Evolutionary conservation across 2,797 vertebrate genomes (phyloP).

Genomic region (Anas capensis): DNA sequence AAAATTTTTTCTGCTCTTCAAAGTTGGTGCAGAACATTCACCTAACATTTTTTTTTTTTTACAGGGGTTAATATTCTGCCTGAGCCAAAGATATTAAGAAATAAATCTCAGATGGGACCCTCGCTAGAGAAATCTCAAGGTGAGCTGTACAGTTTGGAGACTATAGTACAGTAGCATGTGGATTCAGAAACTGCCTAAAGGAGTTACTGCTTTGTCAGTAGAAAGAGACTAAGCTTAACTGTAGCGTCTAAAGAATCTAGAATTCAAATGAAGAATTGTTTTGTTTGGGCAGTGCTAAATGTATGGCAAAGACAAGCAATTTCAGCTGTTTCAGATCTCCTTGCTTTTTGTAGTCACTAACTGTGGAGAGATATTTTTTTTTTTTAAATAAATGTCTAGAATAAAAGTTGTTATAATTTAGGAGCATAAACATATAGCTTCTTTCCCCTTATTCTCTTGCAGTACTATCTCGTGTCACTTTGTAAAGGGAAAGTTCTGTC

Average conservation of each 20-base stretch:
- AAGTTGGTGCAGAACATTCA: not conserved
- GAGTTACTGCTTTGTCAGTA: not conserved
- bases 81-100: slow-evolving; percentile 54
- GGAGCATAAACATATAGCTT: not conserved
- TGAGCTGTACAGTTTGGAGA: not conserved
- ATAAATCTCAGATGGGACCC: not conserved
- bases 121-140: slow-evolving; percentile 62
- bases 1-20: not conserved
- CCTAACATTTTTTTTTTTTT: not conserved
- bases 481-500: not conserved
- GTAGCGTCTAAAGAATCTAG: not conserved
- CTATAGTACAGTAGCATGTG: not conserved
- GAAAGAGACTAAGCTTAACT: not conserved
- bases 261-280: not conserved
- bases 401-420: not conserved
- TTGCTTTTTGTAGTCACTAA: not conserved
- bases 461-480: not conserved
- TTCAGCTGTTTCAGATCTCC: not conserved
- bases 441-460: not conserved
- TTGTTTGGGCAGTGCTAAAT: not conserved
- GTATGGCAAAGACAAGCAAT: not conserved
- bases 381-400: too few species aligned
- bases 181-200: not conserved
- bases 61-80: slow-evolving; percentile 56
- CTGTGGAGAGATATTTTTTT: not conserved